Conservation (phyloP, 2,888 invertebrate species). For the Zelleria hepariella region DNA sequence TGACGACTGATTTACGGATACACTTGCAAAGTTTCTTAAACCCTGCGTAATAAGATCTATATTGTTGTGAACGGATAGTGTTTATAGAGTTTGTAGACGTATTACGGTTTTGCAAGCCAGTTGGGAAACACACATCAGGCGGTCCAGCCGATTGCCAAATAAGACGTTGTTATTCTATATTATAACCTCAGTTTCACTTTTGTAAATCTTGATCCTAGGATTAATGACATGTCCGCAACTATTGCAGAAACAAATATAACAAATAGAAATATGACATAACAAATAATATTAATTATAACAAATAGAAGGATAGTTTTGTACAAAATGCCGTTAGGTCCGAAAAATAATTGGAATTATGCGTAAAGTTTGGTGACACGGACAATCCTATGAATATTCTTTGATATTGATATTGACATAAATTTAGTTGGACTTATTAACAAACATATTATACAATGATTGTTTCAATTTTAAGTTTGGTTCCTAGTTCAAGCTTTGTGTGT, state of each 20-base stretch:
- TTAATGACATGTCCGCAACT: not conserved
- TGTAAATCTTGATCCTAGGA: not conserved
- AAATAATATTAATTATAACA: too few species aligned
- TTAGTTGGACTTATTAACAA: too few species aligned
- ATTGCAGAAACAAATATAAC: not conserved
- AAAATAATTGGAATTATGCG: too few species aligned
- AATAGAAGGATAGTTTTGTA: too few species aligned
- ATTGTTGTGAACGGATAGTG: not conserved
- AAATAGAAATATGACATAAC: too few species aligned
- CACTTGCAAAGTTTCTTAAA: not conserved
- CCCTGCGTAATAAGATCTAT: not conserved
- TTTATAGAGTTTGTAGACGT: not conserved
- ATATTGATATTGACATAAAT: too few species aligned
- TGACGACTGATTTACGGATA: not conserved
- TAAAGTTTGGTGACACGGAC: too few species aligned
- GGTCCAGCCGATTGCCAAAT: slow-evolving; percentile 27
- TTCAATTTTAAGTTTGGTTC: too few species aligned
- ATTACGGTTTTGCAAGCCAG: slow-evolving; percentile 10
- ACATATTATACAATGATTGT: too few species aligned
- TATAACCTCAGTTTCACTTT: slow-evolving; percentile 2
- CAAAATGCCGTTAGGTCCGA: too few species aligned
- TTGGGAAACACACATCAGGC: slow-evolving; percentile 25
- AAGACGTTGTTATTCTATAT: slow-evolving; percentile 16
- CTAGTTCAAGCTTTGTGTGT: too few species aligned
- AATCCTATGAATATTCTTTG: too few species aligned